Conservation (phyloP, 1,140 invertebrate species). For the Plutomurus gul region DNA sequence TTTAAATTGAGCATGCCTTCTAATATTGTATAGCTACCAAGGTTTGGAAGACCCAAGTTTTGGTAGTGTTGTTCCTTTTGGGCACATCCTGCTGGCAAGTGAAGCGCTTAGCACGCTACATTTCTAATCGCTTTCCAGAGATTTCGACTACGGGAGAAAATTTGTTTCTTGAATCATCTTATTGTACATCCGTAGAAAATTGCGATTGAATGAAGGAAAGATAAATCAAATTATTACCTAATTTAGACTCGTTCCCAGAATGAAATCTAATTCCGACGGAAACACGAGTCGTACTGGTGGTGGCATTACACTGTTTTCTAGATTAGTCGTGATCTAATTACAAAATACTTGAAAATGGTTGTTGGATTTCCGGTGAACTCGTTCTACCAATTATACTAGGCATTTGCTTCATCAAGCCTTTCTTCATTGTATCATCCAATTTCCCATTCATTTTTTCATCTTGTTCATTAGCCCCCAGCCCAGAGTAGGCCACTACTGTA, state of each 20-base stretch:
- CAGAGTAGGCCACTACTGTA: background rate
- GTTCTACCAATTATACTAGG: too few relatives aligned
- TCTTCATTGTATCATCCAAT: background rate
- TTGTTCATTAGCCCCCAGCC: background rate
- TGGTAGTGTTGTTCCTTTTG: background rate
- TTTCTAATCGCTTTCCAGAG: too few relatives aligned
- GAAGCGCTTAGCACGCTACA: background rate
- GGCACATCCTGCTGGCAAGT: background rate
- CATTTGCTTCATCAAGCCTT: background rate
- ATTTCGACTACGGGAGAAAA: too few relatives aligned
- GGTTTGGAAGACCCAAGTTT: too few relatives aligned
- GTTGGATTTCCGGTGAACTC: too few relatives aligned
- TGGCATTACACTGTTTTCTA: background rate
- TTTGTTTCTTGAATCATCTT: slow-evolving; percentile 12
- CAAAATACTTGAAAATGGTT: too few relatives aligned
- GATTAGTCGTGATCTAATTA: slow-evolving; percentile 7
- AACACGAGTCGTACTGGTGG: background rate
- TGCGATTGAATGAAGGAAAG: background rate
- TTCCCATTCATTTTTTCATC: background rate
- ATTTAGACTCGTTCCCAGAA: background rate
- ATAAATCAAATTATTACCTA: slow-evolving; percentile 11
- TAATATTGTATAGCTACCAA: too few relatives aligned
- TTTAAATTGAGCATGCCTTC: background rate
- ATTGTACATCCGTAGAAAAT: background rate
- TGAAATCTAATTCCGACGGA: background rate